Base-by-base conservation (phyloP, 2,113 vertebrate species). In the Misgurnus mizolepis region DNA sequence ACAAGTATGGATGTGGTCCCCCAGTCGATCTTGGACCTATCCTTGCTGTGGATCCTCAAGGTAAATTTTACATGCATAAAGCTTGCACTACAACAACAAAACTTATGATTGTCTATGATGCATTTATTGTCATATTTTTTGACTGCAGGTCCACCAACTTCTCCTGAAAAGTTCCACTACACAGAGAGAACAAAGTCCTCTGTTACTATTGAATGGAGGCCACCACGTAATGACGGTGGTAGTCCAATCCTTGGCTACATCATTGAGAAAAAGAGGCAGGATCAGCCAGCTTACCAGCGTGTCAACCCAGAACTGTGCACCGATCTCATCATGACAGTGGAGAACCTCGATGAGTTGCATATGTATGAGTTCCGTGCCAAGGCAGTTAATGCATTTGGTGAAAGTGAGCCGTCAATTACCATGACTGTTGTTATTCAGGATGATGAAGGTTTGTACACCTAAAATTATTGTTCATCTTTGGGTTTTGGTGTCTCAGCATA, bases 361-460 rank as follows among this genome's bases (percentile, higher is more conserved):
- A 95, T 96, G 95, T 99, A 99, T 74, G 98, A 99, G 85, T 99
- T 99, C 89, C 96, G 97, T 78, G 96, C 97, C 84, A 98, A 95
- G 87, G 97, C 97, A 55, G 92, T 95, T 75, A 99, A 99, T 83
- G 93, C 88, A 2, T 87, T 97, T 7, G 97, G 96, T 77, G 95
- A 96, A 93, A 98, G 98, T 77, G 97, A 99, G 66, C 96, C 97
- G 40, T 96, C 97, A 4, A 91, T 96, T 78, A 95, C 96, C 7
- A 87, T 99, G 50, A 95, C 92, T 18, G 95, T 97, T 58, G 91
- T 98, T 75, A 95, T 99, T 89, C 95, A 97, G 83, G 98, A 99
- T 83, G 98, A 99, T 88, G 98, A 99, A 97, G 96, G 98, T 99
- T 87, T 81, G 85, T 69, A 14, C 15, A 61, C n/a, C 56, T 64